Evolutionary conservation across 2,113 vertebrate species (phyloP).

Genomic region (Sterrhoptilus dennistouni): DNA sequence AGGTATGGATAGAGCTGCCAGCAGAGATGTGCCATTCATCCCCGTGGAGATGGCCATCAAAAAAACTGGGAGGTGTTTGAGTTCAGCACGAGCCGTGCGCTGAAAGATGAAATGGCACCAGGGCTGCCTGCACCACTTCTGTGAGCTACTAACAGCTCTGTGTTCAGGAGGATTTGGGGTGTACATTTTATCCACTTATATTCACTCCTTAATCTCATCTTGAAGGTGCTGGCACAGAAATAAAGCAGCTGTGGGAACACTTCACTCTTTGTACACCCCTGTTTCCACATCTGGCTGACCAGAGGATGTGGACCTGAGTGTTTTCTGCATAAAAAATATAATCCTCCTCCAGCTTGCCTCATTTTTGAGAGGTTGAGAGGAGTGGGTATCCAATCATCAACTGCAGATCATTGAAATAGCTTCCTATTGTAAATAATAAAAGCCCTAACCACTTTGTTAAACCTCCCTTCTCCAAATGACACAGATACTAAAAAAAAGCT

Average conservation of each 20-base stretch:
- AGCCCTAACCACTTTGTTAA: not conserved
- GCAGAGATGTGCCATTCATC: not conserved
- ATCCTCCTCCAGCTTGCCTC: not conserved
- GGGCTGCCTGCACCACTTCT: not conserved
- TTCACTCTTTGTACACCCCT: not conserved
- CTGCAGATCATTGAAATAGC: not conserved
- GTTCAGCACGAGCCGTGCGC: rapidly evolving
- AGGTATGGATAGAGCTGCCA: not conserved
- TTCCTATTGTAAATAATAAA: not conserved
- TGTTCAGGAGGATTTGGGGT: not conserved
- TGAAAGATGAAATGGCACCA: not conserved
- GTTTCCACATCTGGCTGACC: not conserved
- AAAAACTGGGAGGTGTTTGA: not conserved
- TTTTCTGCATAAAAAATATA: not conserved
- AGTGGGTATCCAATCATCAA: not conserved
- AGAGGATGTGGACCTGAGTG: not conserved
- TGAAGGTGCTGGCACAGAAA: not conserved
- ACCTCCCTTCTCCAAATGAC: not conserved
- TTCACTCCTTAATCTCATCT: not conserved
- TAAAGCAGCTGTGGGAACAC: not conserved
- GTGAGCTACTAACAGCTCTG: not conserved
- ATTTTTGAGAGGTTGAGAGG: not conserved
- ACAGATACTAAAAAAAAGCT: not conserved
- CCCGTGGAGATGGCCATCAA: not conserved
- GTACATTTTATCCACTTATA: not conserved